These are phyloP conservation scores for Ganaspis brasiliensis DNA, from an alignment of 2,888 invertebrate genomes.

Conservation along the genomic window DNA sequence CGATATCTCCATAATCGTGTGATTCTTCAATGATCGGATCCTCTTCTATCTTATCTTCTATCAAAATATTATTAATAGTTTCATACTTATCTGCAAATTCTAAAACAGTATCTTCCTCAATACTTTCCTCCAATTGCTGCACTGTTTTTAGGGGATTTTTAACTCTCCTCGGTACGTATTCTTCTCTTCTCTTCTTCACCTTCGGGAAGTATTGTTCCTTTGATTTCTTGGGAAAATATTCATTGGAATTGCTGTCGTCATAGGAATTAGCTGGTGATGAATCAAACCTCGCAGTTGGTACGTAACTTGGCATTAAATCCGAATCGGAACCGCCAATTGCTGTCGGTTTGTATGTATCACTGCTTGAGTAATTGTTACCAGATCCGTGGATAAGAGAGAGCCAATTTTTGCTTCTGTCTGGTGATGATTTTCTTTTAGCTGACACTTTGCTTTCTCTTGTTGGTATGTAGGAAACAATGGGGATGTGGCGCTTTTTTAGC, in stretches of 20 bases:
- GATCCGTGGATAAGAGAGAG: conserved; percentile 66
- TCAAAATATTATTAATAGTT: conserved; percentile 79
- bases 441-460: conserved; percentile 75
- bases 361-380: conserved; percentile 55
- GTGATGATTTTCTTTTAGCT: conserved; percentile 75
- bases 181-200: conserved; percentile 76
- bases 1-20: conserved; percentile 67
- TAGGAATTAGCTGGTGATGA: conserved; percentile 68
- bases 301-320: conserved; percentile 67
- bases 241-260: conserved; percentile 70
- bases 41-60: conserved; percentile 55
- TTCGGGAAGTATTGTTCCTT: conserved; percentile 76
- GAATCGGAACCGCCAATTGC: conserved; percentile 66
- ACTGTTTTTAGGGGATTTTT: conserved; percentile 74
- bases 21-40: conserved; percentile 62
- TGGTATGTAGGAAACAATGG: conserved; percentile 76
- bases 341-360: conserved; percentile 75
- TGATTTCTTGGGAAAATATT: conserved; percentile 68
- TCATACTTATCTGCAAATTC: conserved; percentile 78
- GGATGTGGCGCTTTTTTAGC: conserved; percentile 80
- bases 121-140: conserved; percentile 60
- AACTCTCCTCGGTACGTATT: conserved; percentile 77
- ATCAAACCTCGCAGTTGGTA: conserved; percentile 73
- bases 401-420: conserved; percentile 72
- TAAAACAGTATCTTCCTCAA: conserved; percentile 74